Conservation (phyloP, 2,797 vertebrate species). For the Gallirallus australis region DNA sequence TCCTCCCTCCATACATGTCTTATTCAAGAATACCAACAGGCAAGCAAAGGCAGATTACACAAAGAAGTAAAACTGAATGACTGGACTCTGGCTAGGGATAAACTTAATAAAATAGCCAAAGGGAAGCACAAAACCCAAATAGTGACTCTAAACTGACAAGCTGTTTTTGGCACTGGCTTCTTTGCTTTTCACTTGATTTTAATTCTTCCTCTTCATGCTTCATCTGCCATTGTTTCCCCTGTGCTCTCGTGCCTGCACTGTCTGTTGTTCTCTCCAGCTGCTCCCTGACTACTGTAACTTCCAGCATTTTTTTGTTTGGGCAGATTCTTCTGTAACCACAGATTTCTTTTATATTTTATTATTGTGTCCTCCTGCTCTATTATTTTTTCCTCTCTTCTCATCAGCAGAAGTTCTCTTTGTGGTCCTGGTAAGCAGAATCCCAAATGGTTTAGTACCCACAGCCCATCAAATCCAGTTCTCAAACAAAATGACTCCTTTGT, state of each 20-base stretch:
- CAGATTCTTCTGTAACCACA: neutral
- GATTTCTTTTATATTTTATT: neutral
- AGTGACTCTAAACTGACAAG: neutral
- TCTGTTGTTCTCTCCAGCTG: slow-evolving; percentile 34
- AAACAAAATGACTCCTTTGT: neutral
- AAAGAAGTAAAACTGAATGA: neutral
- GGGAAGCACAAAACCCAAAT: neutral
- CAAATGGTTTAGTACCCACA: neutral
- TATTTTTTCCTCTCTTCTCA: neutral
- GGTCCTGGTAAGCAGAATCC: neutral
- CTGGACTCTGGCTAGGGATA: neutral
- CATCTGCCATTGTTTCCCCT: neutral
- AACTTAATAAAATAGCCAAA: neutral
- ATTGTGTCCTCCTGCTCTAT: neutral
- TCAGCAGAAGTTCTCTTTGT: neutral
- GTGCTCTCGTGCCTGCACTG: neutral
- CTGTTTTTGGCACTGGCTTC: neutral
- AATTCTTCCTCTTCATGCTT: slow-evolving; percentile 35
- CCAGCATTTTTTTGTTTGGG: neutral
- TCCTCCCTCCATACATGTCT: neutral
- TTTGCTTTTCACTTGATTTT: neutral
- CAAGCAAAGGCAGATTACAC: neutral
- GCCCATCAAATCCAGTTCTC: neutral
- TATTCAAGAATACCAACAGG: neutral
- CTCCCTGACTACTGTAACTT: slow-evolving; percentile 7